Evolutionary conservation across 2,797 vertebrate species (phyloP), one percentile per base, ranked within the genome.

Genomic region (Muscicapa striata): DNA sequence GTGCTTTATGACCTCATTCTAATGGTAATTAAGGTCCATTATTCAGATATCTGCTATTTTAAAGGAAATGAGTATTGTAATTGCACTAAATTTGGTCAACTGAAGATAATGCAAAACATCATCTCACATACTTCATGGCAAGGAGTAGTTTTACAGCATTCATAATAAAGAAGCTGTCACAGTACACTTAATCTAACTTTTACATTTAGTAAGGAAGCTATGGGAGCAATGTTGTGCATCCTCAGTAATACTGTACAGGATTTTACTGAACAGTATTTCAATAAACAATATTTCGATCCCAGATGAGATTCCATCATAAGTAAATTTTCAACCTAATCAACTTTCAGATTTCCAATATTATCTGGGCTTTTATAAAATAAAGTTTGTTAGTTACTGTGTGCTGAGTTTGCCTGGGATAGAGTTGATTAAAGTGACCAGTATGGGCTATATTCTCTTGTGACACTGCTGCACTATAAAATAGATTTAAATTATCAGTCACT

Each of bases 41-140:
- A 59, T 89, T 95, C 78, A 90, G 24, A 49, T 51, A 84, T 27
- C 68, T 83, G 27, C n/a, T 73, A 52, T 85, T 91, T 89, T 72
- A 74, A 61, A 95, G 67, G 41, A 94, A 87, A 94, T 70, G 10
- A 89, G 34, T 22, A 51, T 62, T 68, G 29, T 52, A 93, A 84
- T 89, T 67, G 38, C 69, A 84, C 30, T 61, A 24, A 91, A 85
- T 81, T 62, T 51, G 27, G 52, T 57, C 23, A 52, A 3, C 34
- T 90, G 61, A 93, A 80, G 64, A 70, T 46, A 93, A 89, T 29
- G 40, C 18, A 30, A 67, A 90, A 72, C 30, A 58, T 21, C 66
- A 64, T 29, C 23, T 51, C 41, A n/a, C 52, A 32, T 59, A 26
- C 22, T 51, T 92, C 64, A 48, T 46, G 45, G 61, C 15, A 84